Conservation (phyloP, 2,888 invertebrate genomes). For the Boloria euphrosyne region DNA sequence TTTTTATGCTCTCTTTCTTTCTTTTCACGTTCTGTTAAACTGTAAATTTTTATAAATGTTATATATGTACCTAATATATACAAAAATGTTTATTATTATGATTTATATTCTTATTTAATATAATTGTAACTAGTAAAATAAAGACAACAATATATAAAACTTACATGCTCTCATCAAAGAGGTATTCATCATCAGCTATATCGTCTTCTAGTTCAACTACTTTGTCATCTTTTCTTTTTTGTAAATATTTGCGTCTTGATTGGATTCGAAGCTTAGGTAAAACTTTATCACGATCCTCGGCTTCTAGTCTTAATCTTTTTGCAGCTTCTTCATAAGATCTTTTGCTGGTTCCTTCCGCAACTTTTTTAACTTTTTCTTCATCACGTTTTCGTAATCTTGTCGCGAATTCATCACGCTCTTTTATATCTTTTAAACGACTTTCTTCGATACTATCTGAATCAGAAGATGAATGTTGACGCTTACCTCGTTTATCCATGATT, state of each 20-base stretch:
- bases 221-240: conserved; percentile 98
- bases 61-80: neutral
- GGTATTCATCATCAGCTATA: conserved; percentile 96
- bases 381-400: conserved; percentile 93
- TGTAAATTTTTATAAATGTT: conserved; percentile 54
- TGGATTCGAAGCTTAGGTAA: conserved; percentile 94
- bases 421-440: conserved; percentile 90
- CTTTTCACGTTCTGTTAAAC: conserved; percentile 93
- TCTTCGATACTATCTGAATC: conserved; percentile 90
- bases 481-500: conserved; percentile 63
- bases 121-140: neutral
- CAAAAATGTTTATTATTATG: too few species aligned
- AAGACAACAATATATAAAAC: conserved; percentile 52
- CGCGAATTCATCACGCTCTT: conserved; percentile 97
- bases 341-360: conserved; percentile 85
- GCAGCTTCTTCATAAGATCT: conserved; percentile 93
- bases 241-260: conserved; percentile 96
- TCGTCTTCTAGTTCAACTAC: conserved; percentile 96
- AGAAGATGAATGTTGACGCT: conserved; percentile 80
- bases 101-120: neutral
- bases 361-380: conserved; percentile 92
- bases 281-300: conserved; percentile 91
- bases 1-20: conserved; percentile 94
- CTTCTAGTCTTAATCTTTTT: conserved; percentile 93
- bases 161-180: conserved; percentile 94